These are phyloP conservation scores for Cheilosia vernalis DNA, from an alignment of 2,888 invertebrate species.

Conservation along the genomic window DNA sequence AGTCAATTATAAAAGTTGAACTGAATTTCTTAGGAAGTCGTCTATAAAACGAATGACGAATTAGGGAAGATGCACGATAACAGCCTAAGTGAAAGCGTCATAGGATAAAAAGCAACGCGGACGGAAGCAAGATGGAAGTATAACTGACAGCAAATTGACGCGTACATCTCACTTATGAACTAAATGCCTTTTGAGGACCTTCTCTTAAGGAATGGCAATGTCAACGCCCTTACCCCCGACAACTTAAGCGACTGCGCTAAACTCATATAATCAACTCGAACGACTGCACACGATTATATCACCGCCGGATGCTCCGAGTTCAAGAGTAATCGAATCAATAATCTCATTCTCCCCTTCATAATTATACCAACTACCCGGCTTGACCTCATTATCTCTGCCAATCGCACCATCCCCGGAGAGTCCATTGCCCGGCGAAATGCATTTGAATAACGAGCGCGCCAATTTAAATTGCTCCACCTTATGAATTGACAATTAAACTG, in stretches of 20 bases:
- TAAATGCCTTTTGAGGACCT: no score
- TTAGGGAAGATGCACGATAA: no score
- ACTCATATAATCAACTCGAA: background rate
- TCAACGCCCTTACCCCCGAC: no score
- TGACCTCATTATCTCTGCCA: constrained; percentile 24
- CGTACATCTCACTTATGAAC: no score
- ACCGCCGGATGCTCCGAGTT: constrained; percentile 20
- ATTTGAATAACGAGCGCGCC: constrained; percentile 27
- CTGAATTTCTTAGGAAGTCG: no score
- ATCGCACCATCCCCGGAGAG: constrained; percentile 11
- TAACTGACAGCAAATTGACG: no score
- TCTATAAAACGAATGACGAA: no score
- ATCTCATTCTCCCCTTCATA: constrained; percentile 11
- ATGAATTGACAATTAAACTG: constrained; percentile 65
- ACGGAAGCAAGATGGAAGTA: no score
- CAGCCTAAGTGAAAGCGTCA: no score
- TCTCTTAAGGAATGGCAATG: no score
- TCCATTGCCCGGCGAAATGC: background rate
- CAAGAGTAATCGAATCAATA: constrained; percentile 23
- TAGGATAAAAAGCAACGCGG: no score
- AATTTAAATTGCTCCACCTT: constrained; percentile 51
- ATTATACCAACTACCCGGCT: constrained; percentile 15
- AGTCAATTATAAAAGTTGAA: no score
- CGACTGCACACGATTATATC: constrained; percentile 3
- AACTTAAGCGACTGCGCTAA: background rate